Conservation (phyloP, 2,113 vertebrate genomes). For the Mormyrus lacerda region DNA sequence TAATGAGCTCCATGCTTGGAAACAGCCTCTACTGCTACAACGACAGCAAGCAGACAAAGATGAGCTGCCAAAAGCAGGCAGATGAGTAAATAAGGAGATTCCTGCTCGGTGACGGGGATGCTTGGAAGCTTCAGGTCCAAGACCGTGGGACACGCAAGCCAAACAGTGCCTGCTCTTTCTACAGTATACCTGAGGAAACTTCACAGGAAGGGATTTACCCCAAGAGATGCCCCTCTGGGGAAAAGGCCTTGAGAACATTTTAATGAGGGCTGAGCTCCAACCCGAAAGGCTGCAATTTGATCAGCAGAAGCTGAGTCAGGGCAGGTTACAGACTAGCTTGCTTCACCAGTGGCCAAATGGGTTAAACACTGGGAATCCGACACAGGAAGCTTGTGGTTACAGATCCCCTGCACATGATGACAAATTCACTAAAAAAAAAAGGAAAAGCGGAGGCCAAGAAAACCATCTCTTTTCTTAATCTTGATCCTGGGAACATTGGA, state of each 20-base stretch:
- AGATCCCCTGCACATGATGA: neutral
- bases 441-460: neutral
- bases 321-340: slow-evolving; percentile 63
- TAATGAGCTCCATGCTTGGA: slow-evolving; percentile 59
- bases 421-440: neutral
- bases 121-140: no score
- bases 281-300: slow-evolving; percentile 61
- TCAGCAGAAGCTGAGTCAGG: slow-evolving; percentile 55
- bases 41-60: neutral
- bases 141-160: slow-evolving; percentile 45
- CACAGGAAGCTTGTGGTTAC: slow-evolving; percentile 28
- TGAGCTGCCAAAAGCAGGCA: slow-evolving; percentile 44
- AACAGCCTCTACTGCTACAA: slow-evolving; percentile 27
- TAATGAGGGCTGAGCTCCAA: slow-evolving; percentile 63
- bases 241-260: slow-evolving; percentile 65
- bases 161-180: slow-evolving; percentile 53
- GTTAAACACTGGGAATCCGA: slow-evolving; percentile 52
- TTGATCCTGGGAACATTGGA: neutral
- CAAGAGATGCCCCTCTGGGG: slow-evolving; percentile 55
- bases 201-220: slow-evolving; percentile 55
- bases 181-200: slow-evolving; percentile 61
- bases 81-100: slow-evolving; percentile 31
- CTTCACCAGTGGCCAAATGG: slow-evolving; percentile 66
- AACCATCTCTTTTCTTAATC: neutral
- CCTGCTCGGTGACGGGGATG: neutral